Percentiles rank a stretch among this genome's conserved stretches.
These are phyloP conservation scores for Hippopotamus amphibius DNA, from an alignment of 2,113 vertebrate genomes.

Conservation along the genomic window DNA sequence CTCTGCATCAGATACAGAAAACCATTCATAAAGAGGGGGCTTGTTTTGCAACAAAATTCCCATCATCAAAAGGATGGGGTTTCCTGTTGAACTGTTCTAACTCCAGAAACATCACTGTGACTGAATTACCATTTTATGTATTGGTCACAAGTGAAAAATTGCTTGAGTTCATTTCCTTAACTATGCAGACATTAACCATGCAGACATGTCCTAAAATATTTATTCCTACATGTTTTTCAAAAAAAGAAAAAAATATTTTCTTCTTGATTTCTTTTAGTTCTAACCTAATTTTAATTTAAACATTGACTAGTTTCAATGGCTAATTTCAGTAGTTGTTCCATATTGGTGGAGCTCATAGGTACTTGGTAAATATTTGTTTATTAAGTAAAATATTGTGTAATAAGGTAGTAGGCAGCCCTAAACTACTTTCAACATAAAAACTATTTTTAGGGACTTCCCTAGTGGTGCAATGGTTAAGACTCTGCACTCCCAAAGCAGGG, in stretches of 20 bases:
- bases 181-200: neutral
- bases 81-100: neutral
- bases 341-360: neutral
- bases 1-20: neutral
- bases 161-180: neutral
- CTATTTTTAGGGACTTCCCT: neutral
- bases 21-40: neutral
- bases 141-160: neutral
- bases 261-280: neutral
- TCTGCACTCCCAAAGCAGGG: too few species aligned
- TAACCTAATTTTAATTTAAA: neutral
- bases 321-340: neutral
- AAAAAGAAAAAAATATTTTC: neutral
- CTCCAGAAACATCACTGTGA: neutral
- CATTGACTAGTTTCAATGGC: neutral
- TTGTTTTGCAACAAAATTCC: conserved; percentile 31
- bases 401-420: neutral
- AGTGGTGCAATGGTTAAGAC: too few species aligned
- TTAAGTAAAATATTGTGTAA: neutral
- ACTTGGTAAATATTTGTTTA: conserved; percentile 33
- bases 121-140: neutral
- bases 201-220: neutral
- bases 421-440: neutral
- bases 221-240: neutral
- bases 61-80: neutral